Base-by-base conservation (phyloP, 2,888 invertebrate genomes). In the Gasteruption jaculator region DNA sequence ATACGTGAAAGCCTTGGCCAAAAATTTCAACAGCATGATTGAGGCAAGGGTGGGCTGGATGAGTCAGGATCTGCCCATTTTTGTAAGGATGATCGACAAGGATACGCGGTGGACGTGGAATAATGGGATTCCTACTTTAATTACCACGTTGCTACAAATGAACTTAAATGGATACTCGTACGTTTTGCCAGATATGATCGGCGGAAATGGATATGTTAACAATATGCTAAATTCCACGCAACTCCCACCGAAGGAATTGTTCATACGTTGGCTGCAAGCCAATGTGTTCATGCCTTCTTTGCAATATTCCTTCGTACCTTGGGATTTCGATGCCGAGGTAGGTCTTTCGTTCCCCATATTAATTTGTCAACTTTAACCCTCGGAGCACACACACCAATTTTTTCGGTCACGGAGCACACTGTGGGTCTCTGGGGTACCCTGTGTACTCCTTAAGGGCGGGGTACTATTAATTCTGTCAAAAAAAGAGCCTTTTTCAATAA, bases 161-260 rank as follows among this genome's bases (percentile, higher is more conserved):
- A 75, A 75, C 46, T 50, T 75, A 30, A 73, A 72, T 41, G 76
- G 76, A 29, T 75, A 75, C 67, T 80, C 85, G 0, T 76, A 81
- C 55, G 83, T 89, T 4, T 68, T 91, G 10, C 88, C 90, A 0
- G 90, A 90, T 61, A 87, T 89, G 84, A 81, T 85, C 32, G 85
- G 83, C 1, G 84, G 84, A 1, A 84, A 82, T 50, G 81, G 79
- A 0, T 81, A 74, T 57, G 73, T 75, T n/a, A 74, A 76, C 31
- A 77, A 74, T 14, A 61, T 71, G 1, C 75, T 80, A 0, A 76
- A 76, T 1, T 49, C 39, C 1, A 63, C 63, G 1, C 48, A 45
- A 12, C 47, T 56, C 15, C 68, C 68, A 3, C 43, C 62, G 2
- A 79, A 79, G 45, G 83, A 85, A 60, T 65, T 85, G 35, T 86